A percentile compares a stretch with the other conserved stretches of the same genome.
Evolutionary conservation across 2,113 vertebrate species (phyloP).

Genomic region (Notarius lentiginosus): DNA sequence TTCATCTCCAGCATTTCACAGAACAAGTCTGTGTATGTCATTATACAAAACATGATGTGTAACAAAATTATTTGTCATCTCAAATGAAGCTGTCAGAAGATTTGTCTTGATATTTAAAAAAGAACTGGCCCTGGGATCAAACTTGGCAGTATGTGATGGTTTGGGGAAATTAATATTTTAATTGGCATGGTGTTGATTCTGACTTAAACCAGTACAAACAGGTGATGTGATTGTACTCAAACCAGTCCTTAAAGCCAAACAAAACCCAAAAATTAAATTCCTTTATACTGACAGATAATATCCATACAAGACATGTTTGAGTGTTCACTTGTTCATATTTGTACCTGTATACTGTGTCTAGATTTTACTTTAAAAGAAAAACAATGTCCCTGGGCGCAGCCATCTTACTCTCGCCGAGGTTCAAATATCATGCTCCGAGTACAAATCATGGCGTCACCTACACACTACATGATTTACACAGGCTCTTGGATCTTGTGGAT

Average conservation of each 20-base stretch:
- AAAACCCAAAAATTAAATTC: too few relatives aligned
- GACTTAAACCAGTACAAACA: constrained; percentile 12
- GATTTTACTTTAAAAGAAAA: too few relatives aligned
- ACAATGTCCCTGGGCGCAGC: too few relatives aligned
- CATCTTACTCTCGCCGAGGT: too few relatives aligned
- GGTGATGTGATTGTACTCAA: neutral
- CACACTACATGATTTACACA: too few relatives aligned
- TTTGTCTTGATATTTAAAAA: neutral
- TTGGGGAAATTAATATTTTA: neutral
- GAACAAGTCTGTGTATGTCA: neutral
- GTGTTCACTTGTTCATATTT: too few relatives aligned
- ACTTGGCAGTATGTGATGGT: neutral
- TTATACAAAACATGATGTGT: neutral
- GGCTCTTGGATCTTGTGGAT: too few relatives aligned
- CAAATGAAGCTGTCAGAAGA: constrained; percentile 9
- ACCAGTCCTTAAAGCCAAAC: neutral
- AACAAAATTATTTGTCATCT: neutral
- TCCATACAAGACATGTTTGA: too few relatives aligned
- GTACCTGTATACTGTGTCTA: too few relatives aligned
- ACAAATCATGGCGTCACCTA: too few relatives aligned
- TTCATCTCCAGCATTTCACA: neutral
- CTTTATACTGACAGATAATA: too few relatives aligned
- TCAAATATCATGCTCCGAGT: too few relatives aligned
- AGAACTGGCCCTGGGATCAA: neutral
- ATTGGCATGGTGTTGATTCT: neutral